Conservation (phyloP, 2,888 invertebrate genomes). For the Sphaerolaimus hirsutus region DNA sequence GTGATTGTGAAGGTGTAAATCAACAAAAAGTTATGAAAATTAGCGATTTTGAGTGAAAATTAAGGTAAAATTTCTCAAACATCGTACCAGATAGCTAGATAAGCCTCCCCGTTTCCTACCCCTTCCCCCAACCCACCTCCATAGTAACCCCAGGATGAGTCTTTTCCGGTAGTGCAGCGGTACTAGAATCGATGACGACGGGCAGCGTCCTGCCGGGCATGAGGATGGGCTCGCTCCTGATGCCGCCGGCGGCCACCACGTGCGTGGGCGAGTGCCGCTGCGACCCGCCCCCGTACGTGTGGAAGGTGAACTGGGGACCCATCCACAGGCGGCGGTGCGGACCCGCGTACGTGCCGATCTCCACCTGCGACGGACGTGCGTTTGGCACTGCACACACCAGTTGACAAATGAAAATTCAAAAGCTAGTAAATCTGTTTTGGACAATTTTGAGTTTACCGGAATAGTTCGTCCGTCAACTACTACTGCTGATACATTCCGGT, state of each 20-base stretch:
- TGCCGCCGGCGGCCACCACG: background rate
- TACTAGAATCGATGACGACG: slow-evolving; percentile 13
- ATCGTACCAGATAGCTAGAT: slow-evolving; percentile 6
- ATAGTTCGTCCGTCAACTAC: no score
- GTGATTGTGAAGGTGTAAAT: no score
- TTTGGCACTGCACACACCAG: no score
- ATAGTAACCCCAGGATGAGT: slow-evolving; percentile 7
- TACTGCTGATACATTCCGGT: no score
- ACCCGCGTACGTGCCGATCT: slow-evolving; percentile 84
- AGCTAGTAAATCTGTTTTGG: no score
- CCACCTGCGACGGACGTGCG: slow-evolving; percentile 49
- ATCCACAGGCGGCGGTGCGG: slow-evolving; percentile 79
- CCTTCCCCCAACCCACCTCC: slow-evolving; percentile 8
- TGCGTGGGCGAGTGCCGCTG: background rate
- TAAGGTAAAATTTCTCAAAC: slow-evolving; percentile 3
- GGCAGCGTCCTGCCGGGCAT: slow-evolving; percentile 8
- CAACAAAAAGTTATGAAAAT: no score
- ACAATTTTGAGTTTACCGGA: no score
- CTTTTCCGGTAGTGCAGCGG: slow-evolving; percentile 5
- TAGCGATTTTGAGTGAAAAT: no score
- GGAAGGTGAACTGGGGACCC: slow-evolving; percentile 98
- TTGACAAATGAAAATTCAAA: no score
- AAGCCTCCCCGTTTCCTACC: slow-evolving; percentile 14
- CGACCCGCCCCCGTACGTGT: slow-evolving; percentile 38
- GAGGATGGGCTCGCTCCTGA: slow-evolving; percentile 6